Base-by-base conservation (phyloP, 1,140 invertebrate genomes). In the Nasonia giraulti region DNA sequence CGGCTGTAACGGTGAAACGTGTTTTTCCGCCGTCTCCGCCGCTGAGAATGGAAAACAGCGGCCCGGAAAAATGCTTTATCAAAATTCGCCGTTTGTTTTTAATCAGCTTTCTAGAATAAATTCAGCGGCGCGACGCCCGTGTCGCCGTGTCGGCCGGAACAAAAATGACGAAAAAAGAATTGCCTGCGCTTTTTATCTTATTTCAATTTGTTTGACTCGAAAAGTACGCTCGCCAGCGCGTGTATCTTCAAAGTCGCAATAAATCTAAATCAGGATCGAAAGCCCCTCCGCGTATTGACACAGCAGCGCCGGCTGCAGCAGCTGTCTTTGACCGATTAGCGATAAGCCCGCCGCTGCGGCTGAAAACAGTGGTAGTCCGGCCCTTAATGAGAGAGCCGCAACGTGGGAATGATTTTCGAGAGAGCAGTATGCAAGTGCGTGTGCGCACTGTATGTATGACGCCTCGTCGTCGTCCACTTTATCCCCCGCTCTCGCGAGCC, bases 331-430 rank as follows among this genome's bases (percentile, higher is more conserved):
- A 20, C 23, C 23, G 71, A 62, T 75, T 66, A 62, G 50, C 50
- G 50, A 82, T 62, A 82, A 82, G 31, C 23, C 27, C 10, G 68
- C 68, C 8, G 68, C 68, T 5, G 31, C 11, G 33, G 40, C 6
- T n/a, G 68, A 73, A 73, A 81, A 81, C 79, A 81, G 79, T 81
- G 68, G 86, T 89, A 87, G 85, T 81, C 68, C 40, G 68, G 40
- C 31, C 79, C 20, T 81, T 73, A 81, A 81, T 50, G 68, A 47
- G 68, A 87, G 68, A 87, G 87, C 81, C 86, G 88, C 82, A 90
- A 90, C 89, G 90, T 91, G 89, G 89, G 90, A 91, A 91, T 90
- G 82, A 91, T 91, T 90, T 91, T 88, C 86, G 89, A 87, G 86
- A 62, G 55, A 62, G 55, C 17, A n/a, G 55, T 44, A 44, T 44